Conservation (phyloP, 2,888 invertebrate genomes). For the Eubasilissa splendida region DNA sequence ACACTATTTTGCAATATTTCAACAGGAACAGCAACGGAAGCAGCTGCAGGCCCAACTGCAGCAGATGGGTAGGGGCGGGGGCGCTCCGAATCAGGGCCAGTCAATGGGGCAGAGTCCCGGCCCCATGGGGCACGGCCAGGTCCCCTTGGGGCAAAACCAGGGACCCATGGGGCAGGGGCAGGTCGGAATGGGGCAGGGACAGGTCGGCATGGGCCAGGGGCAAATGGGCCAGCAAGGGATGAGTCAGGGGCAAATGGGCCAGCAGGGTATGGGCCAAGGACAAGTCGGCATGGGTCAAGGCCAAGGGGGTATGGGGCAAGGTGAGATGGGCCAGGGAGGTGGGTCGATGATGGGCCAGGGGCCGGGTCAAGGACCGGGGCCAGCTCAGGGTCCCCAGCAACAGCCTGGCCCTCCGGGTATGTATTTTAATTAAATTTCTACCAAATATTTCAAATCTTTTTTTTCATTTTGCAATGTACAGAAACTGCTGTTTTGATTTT, state of each 20-base stretch:
- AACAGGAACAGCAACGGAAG: conserved; percentile 67
- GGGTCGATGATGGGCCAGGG: conserved; percentile 49
- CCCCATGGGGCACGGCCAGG: conserved; percentile 49
- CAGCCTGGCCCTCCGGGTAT: conserved; percentile 62
- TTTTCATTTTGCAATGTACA: neutral
- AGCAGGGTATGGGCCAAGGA: conserved; percentile 41
- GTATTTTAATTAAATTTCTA: neutral
- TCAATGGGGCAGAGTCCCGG: conserved; percentile 47
- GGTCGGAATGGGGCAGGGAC: conserved; percentile 45
- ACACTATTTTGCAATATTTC: conserved; percentile 51
- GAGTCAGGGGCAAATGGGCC: conserved; percentile 37
- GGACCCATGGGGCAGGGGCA: conserved; percentile 49
- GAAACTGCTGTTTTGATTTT: no score
- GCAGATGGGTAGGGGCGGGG: conserved; percentile 64
- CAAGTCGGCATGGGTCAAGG: conserved; percentile 42
- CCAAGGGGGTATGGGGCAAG: conserved; percentile 38
- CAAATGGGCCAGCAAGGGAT: conserved; percentile 38
- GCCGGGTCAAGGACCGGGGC: conserved; percentile 44
- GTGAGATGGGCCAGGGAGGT: conserved; percentile 40
- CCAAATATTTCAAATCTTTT: neutral
- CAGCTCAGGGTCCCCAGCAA: conserved; percentile 63
- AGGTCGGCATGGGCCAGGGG: conserved; percentile 41
- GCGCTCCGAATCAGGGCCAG: conserved; percentile 49
- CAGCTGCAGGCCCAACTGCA: conserved; percentile 69
- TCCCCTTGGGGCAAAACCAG: conserved; percentile 32